Evolutionary conservation across 1,140 invertebrate species (phyloP), one percentile per base, ranked within the genome.

Genomic region (Cecropterus lyciades): DNA sequence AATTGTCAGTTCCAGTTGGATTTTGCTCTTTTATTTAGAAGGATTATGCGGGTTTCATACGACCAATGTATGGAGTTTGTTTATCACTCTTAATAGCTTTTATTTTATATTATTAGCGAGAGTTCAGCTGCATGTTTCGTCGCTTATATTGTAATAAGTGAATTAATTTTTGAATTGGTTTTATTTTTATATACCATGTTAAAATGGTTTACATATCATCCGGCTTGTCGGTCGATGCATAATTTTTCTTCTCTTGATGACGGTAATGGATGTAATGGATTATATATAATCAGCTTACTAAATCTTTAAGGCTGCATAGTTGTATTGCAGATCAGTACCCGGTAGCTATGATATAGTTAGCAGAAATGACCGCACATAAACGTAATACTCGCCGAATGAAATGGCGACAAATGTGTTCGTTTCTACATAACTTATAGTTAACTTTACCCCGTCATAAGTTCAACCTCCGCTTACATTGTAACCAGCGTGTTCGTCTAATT

Each of bases 381-480:
- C 10, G 10, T 11, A 37, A 37, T 37, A 11, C 10, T 37, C 0
- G 33, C 10, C 33, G n/a, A 37, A 43, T 43, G 14, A 43, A 14
- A 40, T 40, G 7, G n/a, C n/a, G n/a, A 11, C 37, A 40, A 40
- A 40, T 40, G 37, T n/a, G 11, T 40, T 40, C 5, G 37, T 40
- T 33, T 33, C 30, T 46, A 30, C 9, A 59, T n/a, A 48, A 48
- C 20, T 46, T 33, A 37, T 53, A 10, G 27, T 53, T 14, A 16
- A 53, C 27, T 52, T 33, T 13, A 15, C 13, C 30, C 27, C 52
- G 33, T 16, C 45, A 15, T n/a, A 20, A 37, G 57, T 62, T 62
- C 57, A 62, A 49, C 15, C 16, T 16, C 57, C 57, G 45, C 13
- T 51, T 62, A 62, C 57, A 62, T 20, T 62, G 57, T 62, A 62